Evolutionary conservation across 2,797 vertebrate species (phyloP).

Genomic region (Falco berigora): DNA sequence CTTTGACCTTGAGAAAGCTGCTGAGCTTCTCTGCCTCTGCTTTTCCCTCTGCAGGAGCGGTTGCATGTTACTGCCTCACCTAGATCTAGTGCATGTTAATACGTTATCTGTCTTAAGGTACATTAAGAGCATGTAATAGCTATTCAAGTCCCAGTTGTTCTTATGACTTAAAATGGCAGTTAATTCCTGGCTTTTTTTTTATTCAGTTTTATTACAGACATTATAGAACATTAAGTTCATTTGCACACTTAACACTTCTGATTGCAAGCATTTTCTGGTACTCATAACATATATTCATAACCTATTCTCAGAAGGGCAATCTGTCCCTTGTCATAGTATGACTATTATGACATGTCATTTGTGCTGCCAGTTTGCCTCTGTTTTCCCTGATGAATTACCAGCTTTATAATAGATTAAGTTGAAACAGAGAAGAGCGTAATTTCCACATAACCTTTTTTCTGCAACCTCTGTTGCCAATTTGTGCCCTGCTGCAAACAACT

Average conservation of each 20-base stretch:
- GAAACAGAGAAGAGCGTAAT: not conserved
- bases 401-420: not conserved
- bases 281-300: not conserved
- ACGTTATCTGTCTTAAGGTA: not conserved
- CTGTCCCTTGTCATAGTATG: not conserved
- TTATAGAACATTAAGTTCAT: slow-evolving; percentile 31
- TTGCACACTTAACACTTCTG: not conserved
- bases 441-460: not conserved
- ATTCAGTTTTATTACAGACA: not conserved
- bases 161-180: not conserved
- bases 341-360: slow-evolving; percentile 4
- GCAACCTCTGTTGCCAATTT: not conserved
- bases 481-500: not conserved
- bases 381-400: slow-evolving; percentile 26
- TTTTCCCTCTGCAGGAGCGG: not conserved
- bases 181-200: slow-evolving; percentile 6
- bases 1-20: slow-evolving; percentile 27
- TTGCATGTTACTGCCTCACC: not conserved
- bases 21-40: not conserved
- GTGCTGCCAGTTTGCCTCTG: not conserved
- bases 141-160: not conserved
- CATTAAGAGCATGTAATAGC: not conserved
- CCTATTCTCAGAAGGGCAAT: not conserved
- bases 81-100: not conserved
- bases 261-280: slow-evolving; percentile 12